Percentiles rank a stretch among this genome's conserved stretches.
These are phyloP conservation scores for Papilio xuthus DNA, from an alignment of 1,140 invertebrate species.

Conservation along the genomic window DNA sequence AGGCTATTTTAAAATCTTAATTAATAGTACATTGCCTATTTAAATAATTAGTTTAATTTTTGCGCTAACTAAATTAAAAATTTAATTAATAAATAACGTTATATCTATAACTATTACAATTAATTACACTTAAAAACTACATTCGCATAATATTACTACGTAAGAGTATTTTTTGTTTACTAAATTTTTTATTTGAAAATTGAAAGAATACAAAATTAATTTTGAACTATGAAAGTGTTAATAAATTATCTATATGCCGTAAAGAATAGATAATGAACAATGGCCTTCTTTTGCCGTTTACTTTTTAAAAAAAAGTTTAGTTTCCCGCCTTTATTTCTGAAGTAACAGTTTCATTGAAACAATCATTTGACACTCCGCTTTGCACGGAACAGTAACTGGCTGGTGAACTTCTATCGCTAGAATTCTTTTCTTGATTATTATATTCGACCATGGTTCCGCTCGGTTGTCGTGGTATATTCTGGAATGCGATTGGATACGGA, in stretches of 20 bases:
- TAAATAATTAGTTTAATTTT: conserved; percentile 36
- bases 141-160: neutral
- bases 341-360: conserved; percentile 63
- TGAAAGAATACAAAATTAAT: neutral
- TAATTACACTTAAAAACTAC: neutral
- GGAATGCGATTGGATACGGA: conserved; percentile 61
- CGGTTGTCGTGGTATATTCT: conserved; percentile 72
- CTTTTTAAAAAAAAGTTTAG: conserved; percentile 42
- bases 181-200: neutral
- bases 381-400: conserved; percentile 74
- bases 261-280: neutral
- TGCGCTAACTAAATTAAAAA: conserved; percentile 2
- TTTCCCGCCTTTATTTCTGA: conserved; percentile 75
- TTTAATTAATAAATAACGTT: conserved; percentile 14
- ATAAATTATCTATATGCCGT: conserved; percentile 7
- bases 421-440: conserved; percentile 59
- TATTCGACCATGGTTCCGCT: conserved; percentile 74
- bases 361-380: conserved; percentile 70
- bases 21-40: conserved; percentile 20
- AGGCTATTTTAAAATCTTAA: conserved; percentile 12
- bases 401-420: conserved; percentile 71
- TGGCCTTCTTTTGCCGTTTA: neutral
- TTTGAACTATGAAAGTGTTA: neutral
- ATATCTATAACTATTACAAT: neutral
- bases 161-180: neutral